Conservation (phyloP, 2,113 vertebrate genomes). For the Scalopus aquaticus region DNA sequence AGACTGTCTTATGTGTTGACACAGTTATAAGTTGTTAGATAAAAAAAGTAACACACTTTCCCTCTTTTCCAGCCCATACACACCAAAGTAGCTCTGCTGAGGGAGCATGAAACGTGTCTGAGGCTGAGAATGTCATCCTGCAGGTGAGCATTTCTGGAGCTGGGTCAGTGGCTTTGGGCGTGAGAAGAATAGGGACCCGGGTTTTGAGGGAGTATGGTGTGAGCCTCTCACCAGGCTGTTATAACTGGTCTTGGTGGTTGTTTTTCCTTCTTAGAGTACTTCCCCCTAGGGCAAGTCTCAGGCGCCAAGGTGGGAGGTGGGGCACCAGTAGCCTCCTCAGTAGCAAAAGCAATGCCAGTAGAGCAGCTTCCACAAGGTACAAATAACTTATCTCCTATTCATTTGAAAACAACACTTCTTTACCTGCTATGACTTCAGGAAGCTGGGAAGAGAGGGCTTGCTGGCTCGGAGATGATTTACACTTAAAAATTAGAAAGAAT, state of each 20-base stretch:
- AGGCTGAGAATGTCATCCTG: conserved; percentile 7
- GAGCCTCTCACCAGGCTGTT: neutral
- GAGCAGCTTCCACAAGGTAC: neutral
- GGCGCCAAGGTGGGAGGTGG: neutral
- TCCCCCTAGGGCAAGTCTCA: neutral
- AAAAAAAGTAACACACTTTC: conserved; percentile 86
- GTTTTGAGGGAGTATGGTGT: neutral
- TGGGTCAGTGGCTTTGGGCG: neutral
- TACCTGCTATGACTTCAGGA: neutral
- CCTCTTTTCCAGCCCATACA: conserved; percentile 86
- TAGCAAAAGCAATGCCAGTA: neutral
- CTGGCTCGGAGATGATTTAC: conserved; percentile 23
- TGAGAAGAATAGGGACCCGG: neutral
- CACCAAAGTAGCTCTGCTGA: conserved; percentile 65
- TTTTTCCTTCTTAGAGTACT: neutral
- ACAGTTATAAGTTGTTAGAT: conserved; percentile 86
- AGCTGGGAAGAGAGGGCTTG: neutral
- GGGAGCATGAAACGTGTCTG: neutral
- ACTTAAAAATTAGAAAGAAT: conserved; percentile 57
- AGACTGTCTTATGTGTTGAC: conserved; percentile 88
- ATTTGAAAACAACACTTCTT: neutral
- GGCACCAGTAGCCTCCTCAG: neutral
- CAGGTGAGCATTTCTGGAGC: neutral
- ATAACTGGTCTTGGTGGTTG: neutral
- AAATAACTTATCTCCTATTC: neutral